A percentile compares a stretch with the other conserved stretches of the same genome.
Conservation (phyloP, 2,113 vertebrate genomes). For the Xiphophorus couchianus region DNA sequence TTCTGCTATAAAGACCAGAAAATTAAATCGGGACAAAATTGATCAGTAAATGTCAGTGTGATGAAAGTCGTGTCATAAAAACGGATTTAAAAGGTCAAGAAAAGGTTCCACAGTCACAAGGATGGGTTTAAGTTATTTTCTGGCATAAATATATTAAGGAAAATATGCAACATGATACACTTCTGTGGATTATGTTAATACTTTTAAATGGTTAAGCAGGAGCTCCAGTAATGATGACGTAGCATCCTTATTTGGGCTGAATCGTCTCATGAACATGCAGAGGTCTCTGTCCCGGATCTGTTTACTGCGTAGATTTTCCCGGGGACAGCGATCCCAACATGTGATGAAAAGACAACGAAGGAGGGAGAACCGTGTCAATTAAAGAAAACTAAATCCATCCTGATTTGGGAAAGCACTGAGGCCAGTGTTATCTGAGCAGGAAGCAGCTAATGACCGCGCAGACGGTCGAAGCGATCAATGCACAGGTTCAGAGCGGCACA, state of each 20-base stretch:
- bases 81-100: not conserved
- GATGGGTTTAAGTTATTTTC: not conserved
- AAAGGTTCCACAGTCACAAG: not conserved
- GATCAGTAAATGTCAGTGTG: too few species aligned
- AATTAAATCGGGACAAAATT: too few species aligned
- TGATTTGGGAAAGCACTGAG: conserved; percentile 41
- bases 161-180: conserved; percentile 6
- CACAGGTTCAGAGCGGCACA: conserved; percentile 32
- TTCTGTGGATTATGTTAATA: conserved; percentile 27
- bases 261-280: conserved; percentile 36
- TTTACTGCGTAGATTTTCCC: conserved; percentile 48
- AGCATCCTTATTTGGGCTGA: conserved; percentile 33
- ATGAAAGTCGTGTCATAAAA: too few species aligned
- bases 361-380: conserved; percentile 29
- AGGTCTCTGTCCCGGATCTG: not conserved
- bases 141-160: not conserved
- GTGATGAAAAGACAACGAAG: conserved; percentile 39
- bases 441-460: conserved; percentile 40
- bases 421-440: conserved; percentile 39
- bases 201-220: conserved; percentile 38
- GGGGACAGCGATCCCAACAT: conserved; percentile 13
- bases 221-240: conserved; percentile 35
- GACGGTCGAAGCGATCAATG: conserved; percentile 46
- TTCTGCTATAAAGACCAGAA: too few species aligned
- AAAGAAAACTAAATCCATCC: conserved; percentile 56